Percentiles rank a stretch among this genome's conserved stretches.
Evolutionary conservation across 2,797 vertebrate genomes (phyloP).

Genomic region (Antrozous pallidus): DNA sequence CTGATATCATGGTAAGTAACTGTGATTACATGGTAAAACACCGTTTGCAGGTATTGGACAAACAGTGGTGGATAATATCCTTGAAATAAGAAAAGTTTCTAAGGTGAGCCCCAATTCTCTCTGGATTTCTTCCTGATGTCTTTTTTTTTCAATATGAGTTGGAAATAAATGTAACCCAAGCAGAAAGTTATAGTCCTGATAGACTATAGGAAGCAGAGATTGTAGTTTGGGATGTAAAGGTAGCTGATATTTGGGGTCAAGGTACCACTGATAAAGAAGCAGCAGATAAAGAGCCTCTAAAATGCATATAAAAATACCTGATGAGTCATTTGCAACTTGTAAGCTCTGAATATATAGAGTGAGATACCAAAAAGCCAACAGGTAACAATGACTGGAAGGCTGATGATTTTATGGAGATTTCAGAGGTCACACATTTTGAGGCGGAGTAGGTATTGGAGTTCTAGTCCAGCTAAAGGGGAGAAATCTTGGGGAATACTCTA

Average conservation of each 20-base stretch:
- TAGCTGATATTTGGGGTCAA: not conserved
- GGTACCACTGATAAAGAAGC: not conserved
- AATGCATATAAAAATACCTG: not conserved
- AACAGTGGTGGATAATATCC: not conserved
- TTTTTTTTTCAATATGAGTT: not conserved
- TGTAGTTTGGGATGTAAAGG: not conserved
- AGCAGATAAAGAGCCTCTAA: not conserved
- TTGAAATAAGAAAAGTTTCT: slow-evolving; percentile 5
- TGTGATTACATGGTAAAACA: not conserved
- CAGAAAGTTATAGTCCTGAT: not conserved
- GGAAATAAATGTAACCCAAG: not conserved
- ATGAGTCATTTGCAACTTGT: not conserved
- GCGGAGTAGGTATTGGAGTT: not conserved
- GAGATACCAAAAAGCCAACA: not conserved
- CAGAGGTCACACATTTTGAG: not conserved
- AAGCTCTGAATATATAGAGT: not conserved
- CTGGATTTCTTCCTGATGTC: not conserved
- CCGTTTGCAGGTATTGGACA: not conserved
- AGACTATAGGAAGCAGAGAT: not conserved
- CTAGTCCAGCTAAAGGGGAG: not conserved
- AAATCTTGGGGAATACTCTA: not conserved
- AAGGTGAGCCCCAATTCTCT: not conserved
- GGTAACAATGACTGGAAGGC: not conserved
- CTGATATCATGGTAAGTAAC: not conserved
- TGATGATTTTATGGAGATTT: not conserved